Conservation (phyloP, 2,113 vertebrate species). For the Engraulis encrasicolus region DNA sequence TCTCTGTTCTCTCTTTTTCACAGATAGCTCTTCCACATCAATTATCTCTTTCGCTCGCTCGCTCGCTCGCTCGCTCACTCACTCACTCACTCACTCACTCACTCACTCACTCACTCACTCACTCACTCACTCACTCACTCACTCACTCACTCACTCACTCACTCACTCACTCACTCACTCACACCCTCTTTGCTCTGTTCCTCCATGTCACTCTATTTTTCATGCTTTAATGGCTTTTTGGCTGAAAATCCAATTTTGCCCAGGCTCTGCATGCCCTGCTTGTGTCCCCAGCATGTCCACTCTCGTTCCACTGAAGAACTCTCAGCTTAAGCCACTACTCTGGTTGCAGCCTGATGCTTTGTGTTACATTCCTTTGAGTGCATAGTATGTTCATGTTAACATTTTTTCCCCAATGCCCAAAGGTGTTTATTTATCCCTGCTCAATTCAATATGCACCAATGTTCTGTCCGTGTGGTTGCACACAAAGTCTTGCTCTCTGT, state of each 20-base stretch:
- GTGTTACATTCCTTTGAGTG: too few species aligned
- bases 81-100: too few species aligned
- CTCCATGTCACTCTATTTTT: conserved; percentile 22
- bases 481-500: conserved; percentile 2
- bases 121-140: not conserved
- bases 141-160: not conserved
- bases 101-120: not conserved
- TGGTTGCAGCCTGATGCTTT: conserved; percentile 24
- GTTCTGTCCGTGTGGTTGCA: not conserved
- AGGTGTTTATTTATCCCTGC: not conserved
- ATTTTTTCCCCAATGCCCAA: not conserved
- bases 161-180: not conserved
- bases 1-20: too few species aligned
- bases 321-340: not conserved
- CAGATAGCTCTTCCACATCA: too few species aligned
- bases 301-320: conserved; percentile 39
- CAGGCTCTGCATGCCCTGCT: conserved; percentile 30
- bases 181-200: not conserved
- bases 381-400: not conserved
- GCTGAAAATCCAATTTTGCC: conserved; percentile 56
- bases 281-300: conserved; percentile 49
- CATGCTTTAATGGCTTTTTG: conserved; percentile 53
- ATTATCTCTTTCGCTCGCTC: too few species aligned
- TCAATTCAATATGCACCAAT: not conserved
- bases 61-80: too few species aligned